These are phyloP conservation scores for Catamblyrhynchus diadema DNA, from an alignment of 2,797 vertebrate genomes.

Conservation along the genomic window DNA sequence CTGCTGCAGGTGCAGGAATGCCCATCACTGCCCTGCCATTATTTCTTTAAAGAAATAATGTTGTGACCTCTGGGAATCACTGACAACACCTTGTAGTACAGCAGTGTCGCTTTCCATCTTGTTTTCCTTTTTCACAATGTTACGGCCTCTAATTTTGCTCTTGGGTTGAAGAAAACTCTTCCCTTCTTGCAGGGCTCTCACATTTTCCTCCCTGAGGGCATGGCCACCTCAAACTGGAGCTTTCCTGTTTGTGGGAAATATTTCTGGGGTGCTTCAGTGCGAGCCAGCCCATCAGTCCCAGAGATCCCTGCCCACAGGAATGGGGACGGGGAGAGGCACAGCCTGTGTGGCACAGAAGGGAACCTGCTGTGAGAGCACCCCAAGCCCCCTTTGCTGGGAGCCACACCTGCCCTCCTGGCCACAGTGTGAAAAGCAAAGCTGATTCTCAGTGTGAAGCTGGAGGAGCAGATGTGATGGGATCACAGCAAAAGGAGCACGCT, in stretches of 20 bases:
- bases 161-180: neutral
- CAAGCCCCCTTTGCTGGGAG: rapidly evolving
- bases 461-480: rapidly evolving
- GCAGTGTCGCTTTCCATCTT: neutral
- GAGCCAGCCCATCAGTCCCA: neutral
- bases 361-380: rapidly evolving
- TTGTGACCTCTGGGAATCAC: neutral
- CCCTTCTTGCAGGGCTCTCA: neutral
- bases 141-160: neutral
- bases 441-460: rapidly evolving
- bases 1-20: rapidly evolving
- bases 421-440: rapidly evolving
- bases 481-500: rapidly evolving
- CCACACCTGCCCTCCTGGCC: neutral
- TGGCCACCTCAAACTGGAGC: rapidly evolving
- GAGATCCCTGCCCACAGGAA: rapidly evolving
- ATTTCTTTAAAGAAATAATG: neutral
- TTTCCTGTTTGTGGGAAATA: neutral
- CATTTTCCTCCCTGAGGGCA: neutral
- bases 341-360: rapidly evolving
- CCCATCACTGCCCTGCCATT: too few species aligned
- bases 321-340: rapidly evolving
- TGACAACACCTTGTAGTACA: neutral
- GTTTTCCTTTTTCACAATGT: neutral
- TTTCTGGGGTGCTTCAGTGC: neutral